Evolutionary conservation across 1,140 invertebrate genomes (phyloP).

Genomic region (Goniozus legneri): DNA sequence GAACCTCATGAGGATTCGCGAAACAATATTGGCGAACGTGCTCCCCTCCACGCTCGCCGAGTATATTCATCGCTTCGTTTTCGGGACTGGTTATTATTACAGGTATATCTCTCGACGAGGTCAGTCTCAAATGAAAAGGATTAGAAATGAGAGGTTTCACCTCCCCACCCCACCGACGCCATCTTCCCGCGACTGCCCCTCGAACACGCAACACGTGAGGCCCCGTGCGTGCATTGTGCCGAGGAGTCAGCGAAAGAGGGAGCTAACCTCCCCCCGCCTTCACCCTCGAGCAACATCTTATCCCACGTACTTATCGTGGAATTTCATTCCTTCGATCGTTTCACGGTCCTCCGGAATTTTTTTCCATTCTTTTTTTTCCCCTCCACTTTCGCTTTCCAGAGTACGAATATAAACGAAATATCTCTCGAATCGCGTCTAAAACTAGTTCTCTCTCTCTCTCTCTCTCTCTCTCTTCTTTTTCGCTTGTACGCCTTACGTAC

Average conservation of each 20-base stretch:
- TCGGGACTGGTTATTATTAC: slow-evolving; percentile 19
- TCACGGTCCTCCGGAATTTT: neutral
- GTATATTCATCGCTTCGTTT: no score
- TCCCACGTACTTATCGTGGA: neutral
- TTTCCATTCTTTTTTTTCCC: neutral
- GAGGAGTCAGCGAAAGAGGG: slow-evolving; percentile 18
- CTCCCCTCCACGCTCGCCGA: no score
- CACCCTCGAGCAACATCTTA: no score
- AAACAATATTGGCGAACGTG: no score
- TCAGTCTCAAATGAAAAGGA: slow-evolving; percentile 30
- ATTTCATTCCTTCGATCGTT: neutral
- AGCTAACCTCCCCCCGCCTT: slow-evolving; percentile 10
- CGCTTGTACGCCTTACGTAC: neutral
- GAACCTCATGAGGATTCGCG: no score
- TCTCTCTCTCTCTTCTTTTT: neutral
- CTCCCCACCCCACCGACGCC: no score
- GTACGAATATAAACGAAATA: neutral
- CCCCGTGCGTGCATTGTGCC: slow-evolving; percentile 1
- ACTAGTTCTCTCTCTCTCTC: neutral
- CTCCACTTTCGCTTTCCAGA: neutral
- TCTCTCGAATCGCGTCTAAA: no score
- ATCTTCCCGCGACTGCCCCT: no score
- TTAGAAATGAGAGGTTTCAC: no score
- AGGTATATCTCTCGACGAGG: slow-evolving; percentile 21
- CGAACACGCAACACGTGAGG: slow-evolving; percentile 10